Percentiles rank a stretch among this genome's conserved stretches.
Conservation (phyloP, 1,140 invertebrate species). For the Eurosta solidaginis region DNA sequence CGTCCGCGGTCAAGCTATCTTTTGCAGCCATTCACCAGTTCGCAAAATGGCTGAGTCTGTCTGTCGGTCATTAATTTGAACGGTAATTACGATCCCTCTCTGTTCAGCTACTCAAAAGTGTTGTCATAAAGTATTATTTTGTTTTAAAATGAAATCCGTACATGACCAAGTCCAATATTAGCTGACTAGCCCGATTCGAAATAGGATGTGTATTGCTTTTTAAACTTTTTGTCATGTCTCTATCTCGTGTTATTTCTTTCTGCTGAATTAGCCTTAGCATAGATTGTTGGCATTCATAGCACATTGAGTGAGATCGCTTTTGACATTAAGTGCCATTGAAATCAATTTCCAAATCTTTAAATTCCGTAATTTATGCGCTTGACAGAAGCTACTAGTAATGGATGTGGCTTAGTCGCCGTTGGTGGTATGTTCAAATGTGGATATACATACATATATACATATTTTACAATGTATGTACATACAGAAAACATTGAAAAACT, state of each 20-base stretch:
- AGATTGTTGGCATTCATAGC: slow-evolving; percentile 29
- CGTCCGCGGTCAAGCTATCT: not conserved
- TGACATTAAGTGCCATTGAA: slow-evolving; percentile 52
- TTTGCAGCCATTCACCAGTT: not conserved
- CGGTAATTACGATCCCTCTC: not conserved
- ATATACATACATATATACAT: not conserved
- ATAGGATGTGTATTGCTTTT: not conserved
- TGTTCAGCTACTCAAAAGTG: not conserved
- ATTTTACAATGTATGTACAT: not conserved
- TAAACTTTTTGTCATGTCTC: not conserved
- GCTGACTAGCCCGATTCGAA: not conserved
- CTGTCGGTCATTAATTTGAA: not conserved
- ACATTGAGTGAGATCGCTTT: slow-evolving; percentile 42
- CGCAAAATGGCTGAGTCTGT: not conserved
- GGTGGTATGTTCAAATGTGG: not conserved
- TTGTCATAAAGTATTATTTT: slow-evolving; percentile 30
- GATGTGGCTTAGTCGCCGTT: slow-evolving; percentile 10
- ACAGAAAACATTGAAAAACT: not conserved
- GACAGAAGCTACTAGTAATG: slow-evolving; percentile 6
- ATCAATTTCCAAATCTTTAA: slow-evolving; percentile 58
- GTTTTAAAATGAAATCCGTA: slow-evolving; percentile 21
- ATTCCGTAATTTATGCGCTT: slow-evolving; percentile 50
- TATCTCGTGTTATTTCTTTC: not conserved
- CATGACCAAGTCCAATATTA: slow-evolving; percentile 18
- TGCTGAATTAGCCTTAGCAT: not conserved